Conservation (phyloP, 2,113 vertebrate genomes). For the Brachirus orientalis region DNA sequence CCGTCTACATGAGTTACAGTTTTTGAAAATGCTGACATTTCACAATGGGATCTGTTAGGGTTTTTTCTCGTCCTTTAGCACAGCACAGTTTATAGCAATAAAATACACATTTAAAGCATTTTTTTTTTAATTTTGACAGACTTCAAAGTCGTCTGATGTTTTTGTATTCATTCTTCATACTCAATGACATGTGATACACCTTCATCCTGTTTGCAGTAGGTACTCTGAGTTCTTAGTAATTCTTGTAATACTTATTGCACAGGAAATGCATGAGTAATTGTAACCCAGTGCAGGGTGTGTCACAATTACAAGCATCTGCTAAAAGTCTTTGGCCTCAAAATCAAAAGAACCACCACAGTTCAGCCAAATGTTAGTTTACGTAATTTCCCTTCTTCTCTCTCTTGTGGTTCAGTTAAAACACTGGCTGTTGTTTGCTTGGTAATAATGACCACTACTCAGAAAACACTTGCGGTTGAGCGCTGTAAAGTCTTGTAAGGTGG, state of each 20-base stretch:
- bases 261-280: constrained; percentile 61
- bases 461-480: neutral
- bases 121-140: neutral
- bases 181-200: constrained; percentile 7
- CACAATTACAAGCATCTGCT: constrained; percentile 63
- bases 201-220: constrained; percentile 21
- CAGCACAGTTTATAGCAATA: neutral
- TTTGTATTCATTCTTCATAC: neutral
- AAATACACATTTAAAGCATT: neutral
- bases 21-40: too few relatives aligned
- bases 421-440: constrained; percentile 7
- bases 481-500: constrained; percentile 6
- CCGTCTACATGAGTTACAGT: too few relatives aligned
- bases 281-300: constrained; percentile 14
- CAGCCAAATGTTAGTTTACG: constrained; percentile 41
- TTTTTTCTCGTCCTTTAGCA: neutral
- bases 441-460: constrained; percentile 36
- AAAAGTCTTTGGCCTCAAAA: constrained; percentile 44
- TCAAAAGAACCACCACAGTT: constrained; percentile 23
- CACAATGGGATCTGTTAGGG: too few relatives aligned
- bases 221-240: constrained; percentile 10
- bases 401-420: constrained; percentile 27
- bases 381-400: constrained; percentile 33
- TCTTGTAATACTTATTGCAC: constrained; percentile 37
- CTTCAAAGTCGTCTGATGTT: neutral